Conservation (phyloP, 1,140 invertebrate genomes). For the Anastrepha ludens region DNA sequence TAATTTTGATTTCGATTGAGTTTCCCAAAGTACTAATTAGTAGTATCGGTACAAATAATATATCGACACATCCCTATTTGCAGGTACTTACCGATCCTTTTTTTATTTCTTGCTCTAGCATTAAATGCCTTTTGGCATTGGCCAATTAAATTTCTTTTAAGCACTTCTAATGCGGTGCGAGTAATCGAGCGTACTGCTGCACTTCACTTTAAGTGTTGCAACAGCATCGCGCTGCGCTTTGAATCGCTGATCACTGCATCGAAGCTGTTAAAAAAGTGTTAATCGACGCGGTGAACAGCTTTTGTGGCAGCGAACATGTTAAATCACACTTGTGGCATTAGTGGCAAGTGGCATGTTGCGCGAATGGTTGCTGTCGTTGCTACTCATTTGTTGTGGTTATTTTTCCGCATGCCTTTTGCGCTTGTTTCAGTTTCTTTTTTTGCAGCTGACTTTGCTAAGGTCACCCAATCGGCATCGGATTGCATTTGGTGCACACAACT, state of each 20-base stretch:
- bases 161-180: constrained; percentile 28
- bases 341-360: constrained; percentile 32
- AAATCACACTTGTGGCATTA: constrained; percentile 27
- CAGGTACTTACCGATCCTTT: neutral
- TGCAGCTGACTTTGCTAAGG: neutral
- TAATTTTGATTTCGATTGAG: too few relatives aligned
- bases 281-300: constrained; percentile 34
- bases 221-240: neutral
- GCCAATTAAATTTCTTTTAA: constrained; percentile 47
- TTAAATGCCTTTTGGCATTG: constrained; percentile 2
- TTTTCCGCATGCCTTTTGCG: constrained; percentile 5
- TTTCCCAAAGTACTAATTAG: too few relatives aligned
- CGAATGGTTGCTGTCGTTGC: neutral
- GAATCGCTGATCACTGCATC: constrained; percentile 32
- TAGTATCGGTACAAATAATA: too few relatives aligned
- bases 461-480: constrained; percentile 4
- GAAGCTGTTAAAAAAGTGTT: constrained; percentile 30
- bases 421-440: neutral
- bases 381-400: neutral
- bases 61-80: too few relatives aligned
- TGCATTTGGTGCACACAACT: neutral
- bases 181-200: constrained; percentile 19
- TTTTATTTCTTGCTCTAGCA: neutral
- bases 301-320: constrained; percentile 47
- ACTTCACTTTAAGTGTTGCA: constrained; percentile 39